Base-by-base conservation (phyloP, 2,888 invertebrate genomes). In the Charanyca ferruginea region DNA sequence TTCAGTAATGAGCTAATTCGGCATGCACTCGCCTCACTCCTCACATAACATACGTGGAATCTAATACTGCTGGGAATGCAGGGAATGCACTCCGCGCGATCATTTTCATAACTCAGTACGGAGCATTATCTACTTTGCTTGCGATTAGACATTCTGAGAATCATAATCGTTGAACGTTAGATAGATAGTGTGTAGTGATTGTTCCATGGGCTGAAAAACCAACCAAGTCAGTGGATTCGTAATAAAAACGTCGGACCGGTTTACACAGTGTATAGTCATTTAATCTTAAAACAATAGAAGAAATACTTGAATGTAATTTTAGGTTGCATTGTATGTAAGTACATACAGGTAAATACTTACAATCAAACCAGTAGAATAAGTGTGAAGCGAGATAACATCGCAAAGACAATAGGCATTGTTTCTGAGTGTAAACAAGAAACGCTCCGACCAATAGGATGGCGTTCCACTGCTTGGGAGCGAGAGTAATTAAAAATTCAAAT, bases 401-500 rank as follows among this genome's bases (percentile, higher is more conserved):
- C 75, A 87, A 88, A 92, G 88, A 93, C 91, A 92, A 93, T 92
- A 88, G 90, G 85, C 86, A 89, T 88, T 91, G 89, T 91, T 82
- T 89, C 87, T 86, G 90, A 51, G 58, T 89, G 89, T 91, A 91
- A 89, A 89, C 84, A 73, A 75, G 77, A 85, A 83, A 81, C 73
- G 73, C 80, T 66, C 66, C 90, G 84, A 88, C 95, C 95, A 95
- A 95, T 95, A 81, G 87, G 88, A 65, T 78, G 84, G 69, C 84
- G 81, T 75, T 66, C 65, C 66, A 69, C 48, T 63, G 73, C 73
- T 70, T 77, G 80, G 81, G 80, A 83, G 77, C 78, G 81, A 79
- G 78, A 84, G 83, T 94, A 95, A 95, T 95, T 95, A 95, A 95
- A 95, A 95, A 94, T 95, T 94, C 89, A 95, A 95, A 95, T 95